Base-by-base conservation (phyloP, 2,888 invertebrate genomes). In the Tachina lurida region DNA sequence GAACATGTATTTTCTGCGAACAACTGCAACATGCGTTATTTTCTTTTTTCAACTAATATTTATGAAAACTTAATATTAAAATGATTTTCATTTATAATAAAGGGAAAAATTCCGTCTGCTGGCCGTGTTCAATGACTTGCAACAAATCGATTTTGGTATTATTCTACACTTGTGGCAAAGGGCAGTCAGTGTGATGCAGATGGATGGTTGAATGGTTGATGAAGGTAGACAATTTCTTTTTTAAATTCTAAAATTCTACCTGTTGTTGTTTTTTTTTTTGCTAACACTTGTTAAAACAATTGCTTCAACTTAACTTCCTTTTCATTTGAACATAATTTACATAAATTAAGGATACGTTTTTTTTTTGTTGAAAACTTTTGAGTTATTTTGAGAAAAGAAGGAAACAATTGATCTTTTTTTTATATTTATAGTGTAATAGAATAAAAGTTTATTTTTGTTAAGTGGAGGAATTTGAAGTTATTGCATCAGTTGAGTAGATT, bases 91-190 rank as follows among this genome's bases (percentile, higher is more conserved):
- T 49, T 49, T 49, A 8, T 58, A 9, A 49, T 22, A 8, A 43
- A 54, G n/a, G 3, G 19, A 0, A 2, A 54, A 39, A n/a, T 4
- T 19, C 43, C 8, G 41, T 22, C 47, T 52, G 60, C 62, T 39
- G 10, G 54, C n/a, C 62, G 17, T 80, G 68, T 75, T 75, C 60
- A 81, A 75, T 75, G 74, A 81, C 62, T 75, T 75, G 68, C 19
- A 45, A 68, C 45, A 75, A 81, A 73, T 62, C 22, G 52, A 60
- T 63, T 73, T 47, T 62, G 52, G 52, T 43, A 62, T 70, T 70
- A n/a, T 62, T 70, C 22, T 52, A 43, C 43, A 60, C 49, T 60
- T 67, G 22, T n/a, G 22, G 70, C 52, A 5, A 17, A 58, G n/a
- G 19, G 54, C 31, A 47, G 3, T 8, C 4, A 4, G n/a, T n/a